Evolutionary conservation across 2,797 vertebrate species (phyloP).

Genomic region (Pseudomugil tenellus): DNA sequence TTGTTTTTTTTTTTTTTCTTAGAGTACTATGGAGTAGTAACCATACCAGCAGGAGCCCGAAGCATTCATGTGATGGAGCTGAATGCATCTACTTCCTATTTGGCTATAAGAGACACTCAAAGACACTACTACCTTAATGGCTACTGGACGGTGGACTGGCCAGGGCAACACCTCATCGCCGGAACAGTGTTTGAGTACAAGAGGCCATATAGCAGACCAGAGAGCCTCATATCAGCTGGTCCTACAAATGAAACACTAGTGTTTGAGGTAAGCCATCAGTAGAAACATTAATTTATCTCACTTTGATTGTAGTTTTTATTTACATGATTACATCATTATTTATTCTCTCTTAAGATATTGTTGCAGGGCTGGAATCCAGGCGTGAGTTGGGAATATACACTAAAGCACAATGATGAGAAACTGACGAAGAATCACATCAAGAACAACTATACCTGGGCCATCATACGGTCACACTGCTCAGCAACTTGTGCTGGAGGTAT

Average conservation of each 20-base stretch:
- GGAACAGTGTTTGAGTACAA: slow-evolving; percentile 88
- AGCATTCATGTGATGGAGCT: slow-evolving; percentile 85
- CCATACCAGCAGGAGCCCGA: slow-evolving; percentile 86
- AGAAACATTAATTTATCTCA: background rate
- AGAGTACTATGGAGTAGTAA: slow-evolving; percentile 88
- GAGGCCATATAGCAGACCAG: slow-evolving; percentile 86
- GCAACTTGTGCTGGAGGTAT: slow-evolving; percentile 89
- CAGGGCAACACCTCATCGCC: slow-evolving; percentile 86
- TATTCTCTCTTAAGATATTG: slow-evolving; percentile 81
- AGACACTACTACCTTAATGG: slow-evolving; percentile 89
- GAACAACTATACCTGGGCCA: slow-evolving; percentile 87
- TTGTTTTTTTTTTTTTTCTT: slow-evolving; percentile 7
- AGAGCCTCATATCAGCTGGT: slow-evolving; percentile 85
- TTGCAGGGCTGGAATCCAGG: slow-evolving; percentile 90
- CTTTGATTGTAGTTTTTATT: background rate
- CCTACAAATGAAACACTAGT: slow-evolving; percentile 89
- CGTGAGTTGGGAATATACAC: slow-evolving; percentile 88
- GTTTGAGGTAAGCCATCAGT: slow-evolving; percentile 81
- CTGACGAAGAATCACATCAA: slow-evolving; percentile 62
- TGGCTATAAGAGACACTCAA: slow-evolving; percentile 84
- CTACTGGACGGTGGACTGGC: slow-evolving; percentile 90
- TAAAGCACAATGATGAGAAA: slow-evolving; percentile 76
- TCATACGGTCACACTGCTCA: slow-evolving; percentile 86
- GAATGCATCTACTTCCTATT: slow-evolving; percentile 88
- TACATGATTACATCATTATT: background rate